Base-by-base conservation (phyloP, 2,797 vertebrate species). In the Lophius americanus region DNA sequence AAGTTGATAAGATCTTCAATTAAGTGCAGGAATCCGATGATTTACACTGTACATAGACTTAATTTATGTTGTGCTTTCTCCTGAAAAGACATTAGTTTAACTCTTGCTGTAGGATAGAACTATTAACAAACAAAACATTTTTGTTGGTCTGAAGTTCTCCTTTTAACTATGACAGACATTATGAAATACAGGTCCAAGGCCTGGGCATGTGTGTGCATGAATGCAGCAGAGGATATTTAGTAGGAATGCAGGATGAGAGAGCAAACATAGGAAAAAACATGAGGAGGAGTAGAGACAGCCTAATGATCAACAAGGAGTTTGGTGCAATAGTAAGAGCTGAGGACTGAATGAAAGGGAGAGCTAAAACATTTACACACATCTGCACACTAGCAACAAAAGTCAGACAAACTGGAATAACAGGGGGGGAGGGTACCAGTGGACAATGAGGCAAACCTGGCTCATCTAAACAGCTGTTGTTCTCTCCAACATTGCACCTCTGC, bases 381-480 rank as follows among this genome's bases (percentile, higher is more conserved):
- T 46, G 9, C 62, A 78, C 57, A 64, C 44, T 37, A 61, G 38
- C 48, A 59, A 61, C 35, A 60, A 35, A 60, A 33, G 60, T 65
- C 47, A 54, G 62, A 71, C 51, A 32, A 47, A 68, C 10, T 32
- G 59, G 32, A 78, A 59, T 65, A 70, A 60, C 58, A 42, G 60
- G 41, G 42, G 2, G 23, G 64, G 54, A 51, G 44, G 67, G 67
- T 14, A 57, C 47, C 59, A 9, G 37, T 32, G 76, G 84, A 91
- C 88, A 88, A 88, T 89, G 72, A 81, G 64, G 57, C 59, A 36
- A 66, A 72, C 76, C 82, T 47, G 86, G 82, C 79, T 82, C 84
- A 70, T 80, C 87, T 50, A 81, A 90, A 90, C 90, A 92, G 89
- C 89, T 90, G 90, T 87, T 76, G 75, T 64, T 79, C 84, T 88